Conservation (phyloP, 2,888 invertebrate species). For the Conomelus anceps region DNA sequence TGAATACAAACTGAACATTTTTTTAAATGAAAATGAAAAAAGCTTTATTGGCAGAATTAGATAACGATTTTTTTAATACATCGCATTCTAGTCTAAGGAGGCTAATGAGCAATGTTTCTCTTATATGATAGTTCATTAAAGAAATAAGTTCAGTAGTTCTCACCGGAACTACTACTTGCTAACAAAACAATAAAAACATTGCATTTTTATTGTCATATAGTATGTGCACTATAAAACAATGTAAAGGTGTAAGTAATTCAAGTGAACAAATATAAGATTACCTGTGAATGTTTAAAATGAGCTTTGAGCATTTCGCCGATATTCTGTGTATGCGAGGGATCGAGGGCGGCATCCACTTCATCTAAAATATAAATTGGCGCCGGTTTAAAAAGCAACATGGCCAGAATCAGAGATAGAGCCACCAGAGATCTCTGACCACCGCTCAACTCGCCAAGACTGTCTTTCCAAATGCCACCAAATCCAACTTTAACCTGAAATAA, state of each 20-base stretch:
- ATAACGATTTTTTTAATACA: no score
- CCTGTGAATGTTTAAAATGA: slow-evolving; percentile 84
- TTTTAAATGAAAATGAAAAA: no score
- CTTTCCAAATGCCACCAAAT: slow-evolving; percentile 92
- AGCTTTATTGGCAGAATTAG: no score
- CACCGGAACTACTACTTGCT: no score
- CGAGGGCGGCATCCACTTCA: slow-evolving; percentile 97
- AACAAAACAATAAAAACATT: no score
- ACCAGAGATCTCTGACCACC: slow-evolving; percentile 96
- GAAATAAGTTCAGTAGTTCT: no score
- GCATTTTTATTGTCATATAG: not conserved
- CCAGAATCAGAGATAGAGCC: slow-evolving; percentile 89
- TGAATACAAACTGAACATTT: no score
- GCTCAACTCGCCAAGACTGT: slow-evolving; percentile 88
- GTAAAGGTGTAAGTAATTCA: no score
- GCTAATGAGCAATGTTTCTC: no score
- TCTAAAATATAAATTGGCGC: slow-evolving; percentile 98
- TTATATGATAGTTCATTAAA: no score
- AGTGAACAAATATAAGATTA: no score
- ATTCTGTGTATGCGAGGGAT: slow-evolving; percentile 97
- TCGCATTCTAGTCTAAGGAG: no score
- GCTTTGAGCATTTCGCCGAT: slow-evolving; percentile 90
- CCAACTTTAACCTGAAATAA: slow-evolving; percentile 64
- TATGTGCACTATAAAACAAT: not conserved
- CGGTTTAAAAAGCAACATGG: slow-evolving; percentile 94